A percentile compares a stretch with the other conserved stretches of the same genome.
phyloP scores from a whole-genome alignment of 2,113 vertebrate species.

The Takifugu flavidus region DNA sequence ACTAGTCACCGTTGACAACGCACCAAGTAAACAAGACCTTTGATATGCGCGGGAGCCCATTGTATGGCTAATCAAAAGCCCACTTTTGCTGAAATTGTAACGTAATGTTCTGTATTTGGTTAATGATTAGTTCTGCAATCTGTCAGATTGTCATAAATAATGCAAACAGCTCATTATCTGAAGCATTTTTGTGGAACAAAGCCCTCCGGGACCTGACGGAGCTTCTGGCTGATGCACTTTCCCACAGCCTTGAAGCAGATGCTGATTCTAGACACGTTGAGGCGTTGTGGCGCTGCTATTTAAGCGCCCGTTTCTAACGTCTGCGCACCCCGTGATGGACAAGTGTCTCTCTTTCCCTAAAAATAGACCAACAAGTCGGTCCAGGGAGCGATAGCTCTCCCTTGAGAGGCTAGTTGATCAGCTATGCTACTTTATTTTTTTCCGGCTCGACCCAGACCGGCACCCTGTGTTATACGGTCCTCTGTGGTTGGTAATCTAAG shows the following conservation, averaged over 20 bases:
- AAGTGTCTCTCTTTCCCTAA: too few relatives aligned
- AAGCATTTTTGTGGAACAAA: conserved; percentile 46
- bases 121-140: conserved; percentile 55
- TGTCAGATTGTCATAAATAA: conserved; percentile 67
- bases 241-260: conserved; percentile 42
- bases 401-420: too few relatives aligned
- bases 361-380: too few relatives aligned
- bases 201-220: conserved; percentile 33
- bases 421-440: too few relatives aligned
- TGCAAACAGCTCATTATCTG: conserved; percentile 65
- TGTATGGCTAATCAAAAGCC: conserved; percentile 44
- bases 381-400: too few relatives aligned
- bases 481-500: too few relatives aligned
- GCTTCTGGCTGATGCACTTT: conserved; percentile 36
- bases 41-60: conserved; percentile 19
- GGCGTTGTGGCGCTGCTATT: neutral
- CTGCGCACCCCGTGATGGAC: too few relatives aligned
- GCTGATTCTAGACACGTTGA: conserved; percentile 38
- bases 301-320: too few relatives aligned
- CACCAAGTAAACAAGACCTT: conserved; percentile 34
- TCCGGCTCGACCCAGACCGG: too few relatives aligned
- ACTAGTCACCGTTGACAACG: neutral
- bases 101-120: conserved; percentile 43
- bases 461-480: too few relatives aligned
- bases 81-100: conserved; percentile 41